A percentile compares a stretch with the other conserved stretches of the same genome.
Conservation (phyloP, 2,888 invertebrate species). For the Laspeyria flexula region DNA sequence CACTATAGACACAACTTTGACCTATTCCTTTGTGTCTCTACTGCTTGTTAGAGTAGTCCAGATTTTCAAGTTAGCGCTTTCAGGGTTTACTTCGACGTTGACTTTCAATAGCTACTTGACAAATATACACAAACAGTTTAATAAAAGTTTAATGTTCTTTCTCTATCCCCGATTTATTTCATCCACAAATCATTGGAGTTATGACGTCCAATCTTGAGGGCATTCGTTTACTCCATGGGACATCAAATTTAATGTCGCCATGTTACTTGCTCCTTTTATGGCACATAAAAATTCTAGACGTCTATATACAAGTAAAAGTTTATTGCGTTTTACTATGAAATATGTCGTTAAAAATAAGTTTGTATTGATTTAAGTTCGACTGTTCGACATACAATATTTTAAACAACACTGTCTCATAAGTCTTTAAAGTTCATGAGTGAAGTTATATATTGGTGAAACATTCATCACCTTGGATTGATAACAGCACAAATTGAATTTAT, state of each 20-base stretch:
- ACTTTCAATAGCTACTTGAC: no score
- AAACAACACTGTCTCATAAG: no score
- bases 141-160: conserved; percentile 10
- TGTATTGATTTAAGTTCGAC: neutral
- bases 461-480: no score
- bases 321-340: conserved; percentile 11
- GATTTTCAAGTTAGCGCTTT: neutral
- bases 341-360: neutral
- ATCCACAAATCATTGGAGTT: conserved; percentile 44
- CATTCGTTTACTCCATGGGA: conserved; percentile 41
- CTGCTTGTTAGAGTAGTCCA: no score
- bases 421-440: no score
- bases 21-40: no score
- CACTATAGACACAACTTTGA: no score
- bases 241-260: conserved; percentile 42
- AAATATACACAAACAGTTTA: neutral
- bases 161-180: conserved; percentile 31
- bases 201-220: conserved; percentile 34
- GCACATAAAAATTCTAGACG: conserved; percentile 28
- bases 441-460: no score
- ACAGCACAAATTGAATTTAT: no score
- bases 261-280: conserved; percentile 31
- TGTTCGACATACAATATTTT: neutral
- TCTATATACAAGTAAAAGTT: conserved; percentile 20
- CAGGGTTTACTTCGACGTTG: no score